phyloP scores from a whole-genome alignment of 2,888 invertebrate species.

The Aromia moschata region DNA sequence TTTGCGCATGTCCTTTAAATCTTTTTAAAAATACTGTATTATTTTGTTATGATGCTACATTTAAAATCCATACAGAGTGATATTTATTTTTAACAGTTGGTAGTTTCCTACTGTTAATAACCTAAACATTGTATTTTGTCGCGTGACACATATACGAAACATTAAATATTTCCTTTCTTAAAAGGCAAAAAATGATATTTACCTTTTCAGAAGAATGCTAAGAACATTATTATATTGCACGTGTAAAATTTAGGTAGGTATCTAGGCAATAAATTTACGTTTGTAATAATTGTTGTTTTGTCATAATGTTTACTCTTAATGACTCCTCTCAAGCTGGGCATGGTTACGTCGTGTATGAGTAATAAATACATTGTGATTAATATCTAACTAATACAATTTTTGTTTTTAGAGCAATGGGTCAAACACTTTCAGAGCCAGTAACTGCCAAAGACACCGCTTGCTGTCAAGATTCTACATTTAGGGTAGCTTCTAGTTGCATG shows the following conservation, averaged over 20 bases:
- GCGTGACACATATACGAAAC: slow-evolving; percentile 37
- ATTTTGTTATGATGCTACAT: background rate
- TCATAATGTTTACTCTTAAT: slow-evolving; percentile 27
- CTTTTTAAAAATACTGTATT: background rate
- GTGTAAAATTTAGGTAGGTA: slow-evolving; percentile 26
- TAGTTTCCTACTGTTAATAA: slow-evolving; percentile 27
- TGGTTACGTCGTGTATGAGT: slow-evolving; percentile 6
- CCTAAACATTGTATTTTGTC: slow-evolving; percentile 42
- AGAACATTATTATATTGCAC: slow-evolving; percentile 5
- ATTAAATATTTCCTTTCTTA: slow-evolving; percentile 8
- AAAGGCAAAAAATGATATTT: slow-evolving; percentile 3
- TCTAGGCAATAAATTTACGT: slow-evolving; percentile 25
- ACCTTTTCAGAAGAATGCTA: slow-evolving; percentile 18
- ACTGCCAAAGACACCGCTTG: slow-evolving; percentile 87
- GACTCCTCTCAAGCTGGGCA: background rate
- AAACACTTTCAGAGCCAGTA: slow-evolving; percentile 96
- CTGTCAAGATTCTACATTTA: slow-evolving; percentile 75
- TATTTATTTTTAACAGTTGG: slow-evolving; percentile 18
- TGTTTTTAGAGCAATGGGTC: slow-evolving; percentile 78
- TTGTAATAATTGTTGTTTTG: slow-evolving; percentile 14
- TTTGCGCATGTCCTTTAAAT: background rate
- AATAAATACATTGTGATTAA: slow-evolving; percentile 20
- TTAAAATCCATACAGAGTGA: slow-evolving; percentile 4
- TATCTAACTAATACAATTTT: slow-evolving; percentile 6
- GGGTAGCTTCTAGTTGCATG: slow-evolving; percentile 98